Evolutionary conservation across 2,888 invertebrate species (phyloP).

Genomic region (Alloscopus bannaensis): DNA sequence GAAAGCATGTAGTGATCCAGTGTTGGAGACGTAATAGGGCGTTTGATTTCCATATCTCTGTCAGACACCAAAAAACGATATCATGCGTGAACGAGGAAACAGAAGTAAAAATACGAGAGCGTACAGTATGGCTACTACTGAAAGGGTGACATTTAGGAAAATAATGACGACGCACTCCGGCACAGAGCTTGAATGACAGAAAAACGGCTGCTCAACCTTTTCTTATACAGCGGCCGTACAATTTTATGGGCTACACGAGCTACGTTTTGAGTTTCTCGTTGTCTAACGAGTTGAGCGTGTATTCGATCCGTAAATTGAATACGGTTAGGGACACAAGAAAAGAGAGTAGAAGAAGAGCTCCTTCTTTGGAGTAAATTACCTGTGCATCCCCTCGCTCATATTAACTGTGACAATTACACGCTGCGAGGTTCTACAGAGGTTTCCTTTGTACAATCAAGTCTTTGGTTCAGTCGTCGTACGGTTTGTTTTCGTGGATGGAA

Average conservation of each 20-base stretch:
- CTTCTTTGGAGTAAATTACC: slow-evolving; percentile 43
- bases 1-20: too few species aligned
- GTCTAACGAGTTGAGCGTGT: background rate
- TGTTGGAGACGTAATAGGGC: background rate
- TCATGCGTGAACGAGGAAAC: background rate
- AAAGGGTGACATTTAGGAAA: slow-evolving; percentile 45
- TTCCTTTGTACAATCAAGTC: background rate
- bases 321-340: slow-evolving; percentile 6
- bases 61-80: background rate
- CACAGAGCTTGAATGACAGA: background rate
- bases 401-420: slow-evolving; percentile 27
- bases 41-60: background rate
- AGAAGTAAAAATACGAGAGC: background rate
- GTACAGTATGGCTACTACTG: background rate
- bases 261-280: background rate
- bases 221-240: background rate
- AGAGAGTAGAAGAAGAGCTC: background rate
- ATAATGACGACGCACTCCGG: slow-evolving; percentile 22
- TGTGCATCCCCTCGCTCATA: slow-evolving; percentile 35
- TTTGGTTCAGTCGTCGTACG: background rate
- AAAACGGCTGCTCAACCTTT: background rate
- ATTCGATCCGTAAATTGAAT: background rate
- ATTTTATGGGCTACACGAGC: background rate
- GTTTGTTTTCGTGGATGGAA: background rate
- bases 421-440: background rate